Base-by-base conservation (phyloP, 2,797 vertebrate genomes). In the Gephyroberyx darwinii region DNA sequence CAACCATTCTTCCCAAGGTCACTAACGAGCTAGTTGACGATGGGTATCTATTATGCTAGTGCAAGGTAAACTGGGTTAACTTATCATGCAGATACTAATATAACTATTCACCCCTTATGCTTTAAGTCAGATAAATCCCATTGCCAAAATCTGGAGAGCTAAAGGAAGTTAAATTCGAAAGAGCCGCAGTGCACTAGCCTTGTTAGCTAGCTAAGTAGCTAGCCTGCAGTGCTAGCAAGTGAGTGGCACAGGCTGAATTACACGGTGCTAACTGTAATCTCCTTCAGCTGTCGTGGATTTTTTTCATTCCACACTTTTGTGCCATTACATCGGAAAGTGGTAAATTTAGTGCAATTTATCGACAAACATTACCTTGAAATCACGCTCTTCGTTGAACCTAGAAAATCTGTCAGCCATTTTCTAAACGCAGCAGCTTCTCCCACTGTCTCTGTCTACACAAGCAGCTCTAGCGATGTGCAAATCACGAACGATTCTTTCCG, bases 331-430 rank as follows among this genome's bases (percentile, higher is more conserved):
- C 16, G 1, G 2, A 0, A 39, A 17, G 3, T 0, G 13, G 6
- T 2, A 12, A 57, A 41, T 0, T 3, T 0, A 0, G 2, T 51
- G 43, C 39, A 59, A 14, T 19, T 8, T 1, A 2, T 0, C 9
- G 0, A 3, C 8, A 51, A 65, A 65, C 53, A 85, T 94, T 97
- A 98, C 97, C 97, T 99, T 96, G 94, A 98, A 99, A 95, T 98
- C 97, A 92, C 97, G 94, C 71, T 98, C 96, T 92, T 99, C 97
- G 95, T 98, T 99, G 93, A 99, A 99, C 87, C 97, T 95, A 91
- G 97, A 98, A 92, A 99, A 98, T 90, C 96, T 96, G 93, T 99
- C 97, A 93, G 97, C 97, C 97, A 99, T 98, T 95, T 98, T 98
- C 95, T 95, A 90, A 90, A 83, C 71, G 90, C 90, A 86, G 88